Evolutionary conservation across 2,797 vertebrate genomes (phyloP), one percentile per base, ranked within the genome.

Genomic region (Glossophaga mutica): DNA sequence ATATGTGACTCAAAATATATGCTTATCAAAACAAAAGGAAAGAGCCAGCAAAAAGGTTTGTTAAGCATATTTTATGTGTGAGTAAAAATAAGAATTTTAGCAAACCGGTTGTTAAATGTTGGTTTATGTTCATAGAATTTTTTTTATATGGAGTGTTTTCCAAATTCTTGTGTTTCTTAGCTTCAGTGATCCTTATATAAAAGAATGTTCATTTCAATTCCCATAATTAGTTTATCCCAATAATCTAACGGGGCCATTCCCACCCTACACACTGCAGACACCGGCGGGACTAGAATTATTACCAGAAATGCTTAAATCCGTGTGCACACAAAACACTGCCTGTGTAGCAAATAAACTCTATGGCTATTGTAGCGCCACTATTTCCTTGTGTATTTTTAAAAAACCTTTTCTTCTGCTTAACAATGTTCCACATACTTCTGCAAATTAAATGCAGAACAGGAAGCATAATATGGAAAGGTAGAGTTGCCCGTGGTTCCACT

Each of bases 51-150:
- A 93, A 97, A 82, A 92, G 29, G 0, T 57, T 10, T 94, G 87
- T 84, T 96, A 50, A 76, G 32, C 86, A 46, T 59, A 21, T 96
- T 96, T 95, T 97, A 97, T 97, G 92, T 95, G 95, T 97, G 96
- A 85, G 55, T 95, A 92, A 98, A 94, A 90, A 91, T 97, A 96
- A 97, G 29, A 52, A 98, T 96, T 96, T 95, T 90, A 77, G 95
- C 93, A 97, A 98, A 98, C 94, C 94, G 97, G 84, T 94, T 97
- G 96, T 98, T 96, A 92, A 98, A 98, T 94, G 91, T 96, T 97
- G 90, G 97, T 96, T 74, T 97, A 73, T 92, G 22, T 74, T 96
- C 79, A 37, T 71, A 34, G 81, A 74, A 55, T 82, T 46, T 65
- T 96, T 91, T 65, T 74, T 32, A 91, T 77, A 37, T 26, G 18